A percentile compares a stretch with the other conserved stretches of the same genome.
phyloP scores from a whole-genome alignment of 2,888 invertebrate genomes.

The Drosophila niveifrons region DNA sequence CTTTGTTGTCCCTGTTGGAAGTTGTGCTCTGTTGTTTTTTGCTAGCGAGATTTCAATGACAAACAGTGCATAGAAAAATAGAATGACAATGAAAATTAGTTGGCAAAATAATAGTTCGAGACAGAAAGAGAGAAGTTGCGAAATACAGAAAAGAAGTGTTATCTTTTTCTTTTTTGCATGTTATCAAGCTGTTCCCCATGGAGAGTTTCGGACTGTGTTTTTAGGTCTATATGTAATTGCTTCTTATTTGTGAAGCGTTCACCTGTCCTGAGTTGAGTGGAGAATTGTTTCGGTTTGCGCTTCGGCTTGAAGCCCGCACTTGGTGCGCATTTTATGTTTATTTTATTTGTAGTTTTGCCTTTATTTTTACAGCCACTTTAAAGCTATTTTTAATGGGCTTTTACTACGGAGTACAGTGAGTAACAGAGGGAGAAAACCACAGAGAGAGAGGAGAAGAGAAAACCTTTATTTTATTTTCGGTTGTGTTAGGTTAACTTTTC shows the following conservation, averaged over 20 bases:
- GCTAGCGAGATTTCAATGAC: slow-evolving; percentile 1
- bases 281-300: background rate
- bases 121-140: too few species aligned
- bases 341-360: slow-evolving; percentile 75
- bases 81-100: slow-evolving; percentile 2
- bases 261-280: slow-evolving; percentile 11
- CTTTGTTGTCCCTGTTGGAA: background rate
- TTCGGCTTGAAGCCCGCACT: slow-evolving; percentile 66
- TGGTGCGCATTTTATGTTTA: slow-evolving; percentile 75
- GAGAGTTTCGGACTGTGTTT: too few species aligned
- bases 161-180: too few species aligned
- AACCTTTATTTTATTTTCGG: slow-evolving; percentile 25
- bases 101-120: background rate
- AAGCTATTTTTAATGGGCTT: slow-evolving; percentile 78
- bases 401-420: slow-evolving; percentile 45
- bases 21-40: background rate
- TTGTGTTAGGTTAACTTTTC: slow-evolving; percentile 49
- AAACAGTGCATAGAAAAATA: background rate
- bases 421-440: background rate
- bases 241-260: slow-evolving; percentile 11
- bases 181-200: too few species aligned
- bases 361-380: slow-evolving; percentile 76
- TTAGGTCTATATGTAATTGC: slow-evolving; percentile 6
- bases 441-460: background rate
- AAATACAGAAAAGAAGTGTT: too few species aligned